phyloP scores from a whole-genome alignment of 2,888 invertebrate genomes.

The Andrena marginata region DNA sequence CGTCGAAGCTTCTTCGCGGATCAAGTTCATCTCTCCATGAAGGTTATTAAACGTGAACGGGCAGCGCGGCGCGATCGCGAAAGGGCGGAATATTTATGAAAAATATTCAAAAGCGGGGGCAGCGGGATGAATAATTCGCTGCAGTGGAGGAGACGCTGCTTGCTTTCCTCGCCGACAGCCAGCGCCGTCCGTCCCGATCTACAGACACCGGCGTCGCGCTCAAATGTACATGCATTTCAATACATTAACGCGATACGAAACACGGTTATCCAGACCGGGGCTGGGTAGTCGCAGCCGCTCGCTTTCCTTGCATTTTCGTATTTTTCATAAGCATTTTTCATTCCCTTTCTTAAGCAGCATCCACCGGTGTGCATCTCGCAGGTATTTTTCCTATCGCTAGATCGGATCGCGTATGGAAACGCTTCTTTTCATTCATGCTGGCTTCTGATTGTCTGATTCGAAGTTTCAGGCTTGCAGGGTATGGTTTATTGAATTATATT shows the following conservation, averaged over 20 bases:
- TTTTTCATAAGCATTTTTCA: conserved; percentile 52
- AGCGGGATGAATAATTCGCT: conserved; percentile 67
- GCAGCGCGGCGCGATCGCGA: conserved; percentile 46
- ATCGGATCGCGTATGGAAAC: neutral
- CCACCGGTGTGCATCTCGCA: neutral
- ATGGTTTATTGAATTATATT: no score
- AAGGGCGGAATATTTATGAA: conserved; percentile 71
- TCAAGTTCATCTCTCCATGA: conserved; percentile 2
- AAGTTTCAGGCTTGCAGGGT: neutral
- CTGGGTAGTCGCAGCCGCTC: conserved; percentile 8
- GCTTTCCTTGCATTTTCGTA: conserved; percentile 13
- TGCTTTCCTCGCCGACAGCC: conserved; percentile 43
- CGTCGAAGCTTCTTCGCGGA: neutral
- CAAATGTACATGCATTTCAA: conserved; percentile 73
- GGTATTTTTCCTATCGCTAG: neutral
- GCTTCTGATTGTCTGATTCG: neutral
- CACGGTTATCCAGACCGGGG: conserved; percentile 36
- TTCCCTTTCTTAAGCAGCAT: conserved; percentile 6
- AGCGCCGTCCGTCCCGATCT: conserved; percentile 26
- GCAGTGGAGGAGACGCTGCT: conserved; percentile 32
- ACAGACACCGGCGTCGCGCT: conserved; percentile 26
- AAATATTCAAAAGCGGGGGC: conserved; percentile 68
- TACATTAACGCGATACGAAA: conserved; percentile 67
- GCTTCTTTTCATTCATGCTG: neutral
- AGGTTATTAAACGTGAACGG: conserved; percentile 52